Evolutionary conservation across 1,140 invertebrate species (phyloP), one percentile per base, ranked within the genome.

Genomic region (Callitettix versicolor): DNA sequence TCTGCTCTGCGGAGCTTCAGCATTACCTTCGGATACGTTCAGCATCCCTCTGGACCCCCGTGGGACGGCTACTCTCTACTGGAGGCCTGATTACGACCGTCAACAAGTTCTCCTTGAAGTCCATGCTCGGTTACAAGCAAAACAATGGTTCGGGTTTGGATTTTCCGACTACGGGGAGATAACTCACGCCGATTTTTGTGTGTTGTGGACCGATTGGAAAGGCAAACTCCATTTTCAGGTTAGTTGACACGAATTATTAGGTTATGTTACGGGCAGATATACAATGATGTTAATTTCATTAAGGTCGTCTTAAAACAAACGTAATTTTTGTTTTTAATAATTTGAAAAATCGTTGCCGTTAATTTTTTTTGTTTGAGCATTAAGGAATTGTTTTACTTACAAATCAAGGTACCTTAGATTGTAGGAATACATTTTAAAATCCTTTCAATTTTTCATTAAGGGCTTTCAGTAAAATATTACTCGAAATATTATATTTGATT

Each of bases 131-230:
- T 63, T 64, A 0, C 64, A 69, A 17, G 67, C 69, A 18, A 64
- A 62, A 54, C 68, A 69, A 18, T 93, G 88, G 88, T 82, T 95
- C 59, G 86, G 88, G 2, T 64, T 95, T 47, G 95, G 95, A 30
- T 97, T 97, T 72, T 97, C 94, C 0, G 82, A 94, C 65, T 82
- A 90, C 60, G 95, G 94, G 3, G 76, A 85, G 36, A 53, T 79
- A 0, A 76, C 75, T 24, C 79, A 82, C 38, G 86, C 90, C 1
- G 94, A 97, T 74, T 81, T 91, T 56, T 94, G 91, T 62, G 68
- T 96, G 11, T 75, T 92, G 30, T 91, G 86, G 84, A 73, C 75
- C 3, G 80, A 86, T 64, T 80, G 78, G 72, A 78, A 77, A 58
- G 75, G 77, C 21, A 71, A 69, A 56, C 69, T 78, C 47, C 74